Percentiles rank a stretch among this genome's conserved stretches.
Conservation (phyloP, 2,113 vertebrate species). For the Puntigrus tetrazona region DNA sequence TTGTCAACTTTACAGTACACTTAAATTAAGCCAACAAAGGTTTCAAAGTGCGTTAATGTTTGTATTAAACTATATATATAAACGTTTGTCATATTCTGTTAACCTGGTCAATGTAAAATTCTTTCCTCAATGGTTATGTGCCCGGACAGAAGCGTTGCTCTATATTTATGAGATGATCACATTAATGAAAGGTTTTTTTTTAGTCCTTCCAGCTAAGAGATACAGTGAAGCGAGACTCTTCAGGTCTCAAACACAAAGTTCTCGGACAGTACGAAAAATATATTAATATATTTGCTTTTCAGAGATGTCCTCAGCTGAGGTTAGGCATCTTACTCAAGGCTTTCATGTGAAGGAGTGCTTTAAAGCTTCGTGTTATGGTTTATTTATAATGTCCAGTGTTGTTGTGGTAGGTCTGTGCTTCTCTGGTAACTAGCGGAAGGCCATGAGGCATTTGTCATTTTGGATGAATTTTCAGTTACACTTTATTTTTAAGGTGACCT, state of each 20-base stretch:
- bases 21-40: background rate
- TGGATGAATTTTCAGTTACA: background rate
- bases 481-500: too few species aligned
- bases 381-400: slow-evolving; percentile 38
- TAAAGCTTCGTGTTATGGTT: slow-evolving; percentile 43
- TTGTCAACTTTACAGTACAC: background rate
- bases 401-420: background rate
- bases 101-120: background rate
- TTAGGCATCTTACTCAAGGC: background rate
- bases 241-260: background rate
- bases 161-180: slow-evolving; percentile 17
- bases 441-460: background rate
- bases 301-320: background rate
- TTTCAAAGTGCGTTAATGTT: background rate
- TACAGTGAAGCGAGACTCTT: background rate
- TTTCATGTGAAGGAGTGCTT: background rate
- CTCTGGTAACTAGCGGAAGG: background rate
- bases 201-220: background rate
- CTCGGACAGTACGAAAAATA: background rate
- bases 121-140: background rate
- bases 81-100: background rate
- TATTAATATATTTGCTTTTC: background rate
- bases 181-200: slow-evolving; percentile 18
- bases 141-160: background rate
- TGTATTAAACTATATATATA: background rate